Evolutionary conservation across 2,888 invertebrate genomes (phyloP), one percentile per base, ranked within the genome.

Genomic region (Plusia festucae): DNA sequence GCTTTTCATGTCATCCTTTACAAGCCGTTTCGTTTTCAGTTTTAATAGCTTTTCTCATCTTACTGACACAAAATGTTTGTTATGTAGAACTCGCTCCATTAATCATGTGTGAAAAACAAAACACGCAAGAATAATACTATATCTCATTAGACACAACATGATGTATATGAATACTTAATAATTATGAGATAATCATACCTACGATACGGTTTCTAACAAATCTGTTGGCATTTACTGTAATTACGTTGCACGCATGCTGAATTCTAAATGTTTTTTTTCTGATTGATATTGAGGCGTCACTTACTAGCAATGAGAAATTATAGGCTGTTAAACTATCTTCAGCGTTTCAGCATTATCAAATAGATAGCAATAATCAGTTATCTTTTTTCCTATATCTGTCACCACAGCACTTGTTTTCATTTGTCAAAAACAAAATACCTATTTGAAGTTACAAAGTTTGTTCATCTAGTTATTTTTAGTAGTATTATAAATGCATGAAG

Each of bases 191-290:
- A 63, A 46, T 70, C 52, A 59, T 59, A 54, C 57, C 53, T 53
- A 52, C 46, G 18, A 49, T 16, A 16, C 54, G 52, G 69, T 76
- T 76, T 76, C 69, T 66, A 76, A 61, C 40, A 46, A 59, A 66
- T 76, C 60, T 58, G 22, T 60, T 34, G 20, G 11, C 46, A 49
- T 49, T 49, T 49, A 20, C 20, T 49, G 46, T 20, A 49, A 49
- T 49, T 49, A 49, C 2, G 20, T 49, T 49, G 46, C 60, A 73
- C 69, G 73, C 73, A 66, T 60, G 58, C 52, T 65, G 63, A 65
- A 40, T 60, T 70, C 60, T 27, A 46, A 58, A 55, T 18, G 15
- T 11, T 9, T 56, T 30, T 40, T n/a, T 40, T 40, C n/a, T n/a
- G 15, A 15, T 4, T 40, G 0, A 40, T 40, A 6, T 7, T 40